Base-by-base conservation (phyloP, 2,113 vertebrate genomes). In the Periophthalmodon schlosseri region DNA sequence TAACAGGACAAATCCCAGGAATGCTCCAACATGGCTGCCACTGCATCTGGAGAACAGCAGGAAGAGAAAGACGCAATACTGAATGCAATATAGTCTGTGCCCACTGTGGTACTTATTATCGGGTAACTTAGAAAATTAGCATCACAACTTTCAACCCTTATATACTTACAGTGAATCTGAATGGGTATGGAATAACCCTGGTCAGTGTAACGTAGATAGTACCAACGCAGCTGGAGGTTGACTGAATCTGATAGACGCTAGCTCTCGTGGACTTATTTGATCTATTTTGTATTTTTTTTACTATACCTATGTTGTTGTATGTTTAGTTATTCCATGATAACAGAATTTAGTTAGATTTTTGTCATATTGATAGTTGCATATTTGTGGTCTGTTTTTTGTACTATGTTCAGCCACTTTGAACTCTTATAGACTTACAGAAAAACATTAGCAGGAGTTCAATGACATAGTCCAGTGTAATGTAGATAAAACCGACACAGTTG, bases 21-120 rank as follows among this genome's bases (percentile, higher is more conserved):
- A 80, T 75, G 65, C 23, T 63, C 76, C 61, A 87, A 56, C 23
- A 1, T 70, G 28, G 74, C 49, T 47, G n/a, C 61, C 28, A 47
- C 21, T 60, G 74, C 68, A 82, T 70, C 61, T 87, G 79, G 57
- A 78, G 54, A 44, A 39, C 34, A 39, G 63, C 34, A 65, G 63
- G 63, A 64, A 15, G 28, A 44, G 34, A 65, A 65, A 39, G 11
- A 65, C 18, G 34, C 5, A 39, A 11, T n/a, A 44, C 16, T 4
- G 16, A 65, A 34, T 20, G 34, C 18, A 20, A 12, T 8, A 28
- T 18, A 11, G 8, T 58, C 56, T 58, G 20, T 58, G 21, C 8
- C 8, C 49, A 18, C 16, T 20, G 1, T 56, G 10, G 52, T n/a
- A 20, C 52, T 56, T 56, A 20, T 56, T 33, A 18, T 33, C 24